Evolutionary conservation across 2,797 vertebrate species (phyloP), one percentile per base, ranked within the genome.

Genomic region (Protonibea diacanthus): DNA sequence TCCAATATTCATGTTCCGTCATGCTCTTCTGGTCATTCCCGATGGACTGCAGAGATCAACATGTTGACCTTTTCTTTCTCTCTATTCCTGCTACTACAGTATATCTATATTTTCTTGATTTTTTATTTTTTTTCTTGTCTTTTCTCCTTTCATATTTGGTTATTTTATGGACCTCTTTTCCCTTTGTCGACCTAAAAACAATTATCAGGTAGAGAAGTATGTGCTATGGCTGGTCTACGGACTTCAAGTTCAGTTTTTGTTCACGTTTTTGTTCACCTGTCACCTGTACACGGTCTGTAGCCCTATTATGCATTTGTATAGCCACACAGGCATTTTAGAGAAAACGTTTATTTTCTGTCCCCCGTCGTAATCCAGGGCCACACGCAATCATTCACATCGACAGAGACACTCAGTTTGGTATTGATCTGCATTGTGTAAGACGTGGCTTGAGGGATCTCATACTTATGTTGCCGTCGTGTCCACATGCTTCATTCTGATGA

Each of bases 1-100:
- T 75, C 71, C 69, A 81, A 44, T 64, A 88, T 84, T 86, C 61
- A 82, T 78, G 65, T 58, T 66, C 29, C 3, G 38, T 51, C 0
- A 5, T 42, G 52, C 29, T 72, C 33, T 6, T 21, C 44, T 13
- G 40, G 25, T 56, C 55, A 33, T 51, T 78, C 71, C 33, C 47
- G 45, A 6, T 11, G 48, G 67, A 71, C 74, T 45, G 29, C 27
- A 63, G 15, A 38, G 20, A 67, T 74, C 66, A 33, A 55, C 42
- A 2, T 65, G 44, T 53, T 73, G 60, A 58, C 21, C 8, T 53
- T 10, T 23, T 1, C n/a, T 9, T 12, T 33, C 20, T 27, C 13
- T 42, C 7, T 18, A 2, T 42, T 45, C 42, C 18, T 51, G 18
- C 44, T 13, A 1, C 18, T 25, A n/a, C n/a, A n/a, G n/a, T n/a